Evolutionary conservation across 2,113 vertebrate genomes (phyloP), one percentile per base, ranked within the genome.

Genomic region (Mastomys natalensis): DNA sequence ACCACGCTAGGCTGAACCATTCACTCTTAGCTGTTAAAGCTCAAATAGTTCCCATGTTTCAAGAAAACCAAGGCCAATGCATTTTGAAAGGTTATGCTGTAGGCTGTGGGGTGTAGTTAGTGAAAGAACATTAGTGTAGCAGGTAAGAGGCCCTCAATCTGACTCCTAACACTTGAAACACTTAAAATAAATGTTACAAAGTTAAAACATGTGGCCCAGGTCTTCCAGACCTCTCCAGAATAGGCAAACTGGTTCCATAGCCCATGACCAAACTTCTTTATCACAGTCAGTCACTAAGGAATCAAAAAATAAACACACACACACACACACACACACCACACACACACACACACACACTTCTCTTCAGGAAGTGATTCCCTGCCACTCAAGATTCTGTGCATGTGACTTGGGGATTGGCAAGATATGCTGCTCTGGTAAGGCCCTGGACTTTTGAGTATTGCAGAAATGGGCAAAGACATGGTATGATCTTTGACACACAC

Each of bases 1-100:
- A 13, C 40, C 16, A 60, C 70, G 60, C 24, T 22, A 55, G 29
- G 89, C 40, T 48, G 21, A 34, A 60, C 29, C 53, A 24, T 62
- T 45, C 60, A 29, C 55, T 96, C 26, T 77, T 70, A 26, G 70
- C 55, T 88, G n/a, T 89, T 53, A 85, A 88, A 72, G 37, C 73
- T 84, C 34, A 73, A 40, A 19, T 89, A 87, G 76, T 77, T 93
- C 34, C 74, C 81, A 87, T 40, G 43, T 29, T 85, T 85, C 16
- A 82, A 76, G 77, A 34, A 96, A 94, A 81, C 10, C 37, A 93
- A 90, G 74, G n/a, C 48, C 64, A 87, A 81, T 73, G 26, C 26
- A 24, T n/a, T 34, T 76, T 60, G 60, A 19, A 74, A 60, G 43
- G 26, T 76, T 24, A 45, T 22, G 7, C n/a, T 45, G 19, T 26